A percentile compares a stretch with the other conserved stretches of the same genome.
phyloP scores from a whole-genome alignment of 2,797 vertebrate species.

The Poecilia picta region DNA sequence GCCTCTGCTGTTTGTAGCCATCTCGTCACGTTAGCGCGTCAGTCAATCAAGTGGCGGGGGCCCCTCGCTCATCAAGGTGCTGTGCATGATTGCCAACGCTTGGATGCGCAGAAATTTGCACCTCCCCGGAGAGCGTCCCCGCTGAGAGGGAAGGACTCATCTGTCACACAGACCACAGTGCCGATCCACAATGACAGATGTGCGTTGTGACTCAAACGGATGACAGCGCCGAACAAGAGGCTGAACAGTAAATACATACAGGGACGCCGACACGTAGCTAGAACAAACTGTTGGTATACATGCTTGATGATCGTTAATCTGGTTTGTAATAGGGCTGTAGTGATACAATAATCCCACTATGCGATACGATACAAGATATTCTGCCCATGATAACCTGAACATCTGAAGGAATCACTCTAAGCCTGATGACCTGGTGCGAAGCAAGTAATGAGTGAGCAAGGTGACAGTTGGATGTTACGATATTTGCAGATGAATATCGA shows the following conservation, averaged over 20 bases:
- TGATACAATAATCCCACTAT: too few relatives aligned
- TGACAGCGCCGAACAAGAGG: slow-evolving; percentile 52
- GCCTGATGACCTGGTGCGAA: too few relatives aligned
- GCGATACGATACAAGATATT: too few relatives aligned
- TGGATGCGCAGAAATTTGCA: slow-evolving; percentile 72
- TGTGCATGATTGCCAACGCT: slow-evolving; percentile 75
- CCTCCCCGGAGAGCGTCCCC: slow-evolving; percentile 62
- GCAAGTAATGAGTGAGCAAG: too few relatives aligned
- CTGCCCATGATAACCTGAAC: too few relatives aligned
- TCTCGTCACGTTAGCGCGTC: slow-evolving; percentile 74
- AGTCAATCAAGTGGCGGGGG: slow-evolving; percentile 78
- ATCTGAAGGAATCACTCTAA: too few relatives aligned
- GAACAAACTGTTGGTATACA: slow-evolving; percentile 14
- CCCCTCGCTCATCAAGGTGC: slow-evolving; percentile 80
- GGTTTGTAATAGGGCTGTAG: too few relatives aligned
- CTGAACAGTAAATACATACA: slow-evolving; percentile 55
- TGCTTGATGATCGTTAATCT: neutral
- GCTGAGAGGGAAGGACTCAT: slow-evolving; percentile 72
- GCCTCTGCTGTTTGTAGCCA: slow-evolving; percentile 61
- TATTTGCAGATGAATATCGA: too few relatives aligned
- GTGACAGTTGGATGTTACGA: too few relatives aligned
- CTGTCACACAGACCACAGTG: slow-evolving; percentile 71
- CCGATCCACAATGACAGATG: slow-evolving; percentile 76
- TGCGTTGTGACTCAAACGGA: slow-evolving; percentile 63
- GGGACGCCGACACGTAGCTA: slow-evolving; percentile 43